These are phyloP conservation scores for Octonoba sinensis DNA, from an alignment of 2,888 invertebrate genomes.

Conservation along the genomic window DNA sequence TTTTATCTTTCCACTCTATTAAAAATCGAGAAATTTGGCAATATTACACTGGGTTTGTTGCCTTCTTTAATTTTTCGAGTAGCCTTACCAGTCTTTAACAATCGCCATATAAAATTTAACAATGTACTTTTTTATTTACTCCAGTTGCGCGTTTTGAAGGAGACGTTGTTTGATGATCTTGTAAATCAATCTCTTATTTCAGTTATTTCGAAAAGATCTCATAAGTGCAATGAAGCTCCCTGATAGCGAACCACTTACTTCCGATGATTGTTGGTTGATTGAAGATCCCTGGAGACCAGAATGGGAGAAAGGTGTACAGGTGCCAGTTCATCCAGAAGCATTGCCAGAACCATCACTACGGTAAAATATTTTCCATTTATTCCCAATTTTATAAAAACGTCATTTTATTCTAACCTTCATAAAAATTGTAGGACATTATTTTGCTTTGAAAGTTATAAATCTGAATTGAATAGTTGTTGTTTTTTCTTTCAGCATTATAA, in stretches of 20 bases:
- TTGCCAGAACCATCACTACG: conserved; percentile 86
- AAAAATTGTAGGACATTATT: neutral
- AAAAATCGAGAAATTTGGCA: too few relatives aligned
- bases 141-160: neutral
- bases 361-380: conserved; percentile 6
- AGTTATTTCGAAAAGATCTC: conserved; percentile 89
- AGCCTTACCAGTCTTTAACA: too few relatives aligned
- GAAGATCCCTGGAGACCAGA: conserved; percentile 98
- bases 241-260: conserved; percentile 92
- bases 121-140: too few relatives aligned
- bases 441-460: neutral
- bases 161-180: neutral
- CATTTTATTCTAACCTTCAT: neutral
- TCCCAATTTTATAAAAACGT: neutral
- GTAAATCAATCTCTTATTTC: neutral
- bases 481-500: conserved; percentile 32
- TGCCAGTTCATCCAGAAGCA: conserved; percentile 94
- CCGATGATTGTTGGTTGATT: conserved; percentile 93
- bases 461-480: neutral
- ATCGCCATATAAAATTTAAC: too few relatives aligned
- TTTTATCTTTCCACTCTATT: too few relatives aligned
- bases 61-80: too few relatives aligned
- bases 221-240: conserved; percentile 99
- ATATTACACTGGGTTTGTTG: too few relatives aligned
- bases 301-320: conserved; percentile 98